These are phyloP conservation scores for Phoxinus dragarum DNA, from an alignment of 2,797 vertebrate species.

Conservation along the genomic window DNA sequence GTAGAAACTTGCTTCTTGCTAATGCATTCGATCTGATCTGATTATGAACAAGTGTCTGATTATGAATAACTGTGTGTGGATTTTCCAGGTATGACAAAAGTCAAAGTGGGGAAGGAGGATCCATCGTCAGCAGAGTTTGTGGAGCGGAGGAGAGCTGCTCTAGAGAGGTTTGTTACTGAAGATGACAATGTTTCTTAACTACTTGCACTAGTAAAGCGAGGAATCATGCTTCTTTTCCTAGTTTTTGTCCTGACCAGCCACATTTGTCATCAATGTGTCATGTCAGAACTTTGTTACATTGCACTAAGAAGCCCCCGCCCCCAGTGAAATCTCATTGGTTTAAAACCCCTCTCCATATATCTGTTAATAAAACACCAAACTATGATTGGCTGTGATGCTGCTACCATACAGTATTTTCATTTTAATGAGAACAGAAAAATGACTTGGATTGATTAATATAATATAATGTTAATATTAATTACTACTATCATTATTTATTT, in stretches of 20 bases:
- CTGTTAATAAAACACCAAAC: neutral
- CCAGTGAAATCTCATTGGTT: neutral
- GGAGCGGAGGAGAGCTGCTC: constrained; percentile 87
- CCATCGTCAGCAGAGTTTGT: constrained; percentile 95
- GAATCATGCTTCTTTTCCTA: neutral
- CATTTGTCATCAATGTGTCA: neutral
- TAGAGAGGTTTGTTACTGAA: constrained; percentile 73
- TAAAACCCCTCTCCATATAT: neutral
- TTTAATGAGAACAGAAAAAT: neutral
- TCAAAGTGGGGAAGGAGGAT: constrained; percentile 98
- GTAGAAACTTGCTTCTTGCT: constrained; percentile 68
- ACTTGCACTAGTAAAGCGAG: neutral
- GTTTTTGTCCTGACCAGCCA: too few species aligned
- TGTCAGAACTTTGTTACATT: neutral
- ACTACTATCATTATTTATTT: neutral
- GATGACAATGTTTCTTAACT: neutral
- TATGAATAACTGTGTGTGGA: neutral
- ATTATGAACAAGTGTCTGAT: neutral
- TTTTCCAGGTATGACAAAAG: constrained; percentile 95
- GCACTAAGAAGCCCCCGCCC: neutral
- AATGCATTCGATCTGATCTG: neutral
- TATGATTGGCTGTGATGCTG: neutral
- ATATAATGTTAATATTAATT: neutral
- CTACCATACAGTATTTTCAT: neutral
- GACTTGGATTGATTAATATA: neutral